Percentiles rank a stretch among this genome's conserved stretches.
Evolutionary conservation across 2,888 invertebrate species (phyloP).

Genomic region (Podabrus alpinus): DNA sequence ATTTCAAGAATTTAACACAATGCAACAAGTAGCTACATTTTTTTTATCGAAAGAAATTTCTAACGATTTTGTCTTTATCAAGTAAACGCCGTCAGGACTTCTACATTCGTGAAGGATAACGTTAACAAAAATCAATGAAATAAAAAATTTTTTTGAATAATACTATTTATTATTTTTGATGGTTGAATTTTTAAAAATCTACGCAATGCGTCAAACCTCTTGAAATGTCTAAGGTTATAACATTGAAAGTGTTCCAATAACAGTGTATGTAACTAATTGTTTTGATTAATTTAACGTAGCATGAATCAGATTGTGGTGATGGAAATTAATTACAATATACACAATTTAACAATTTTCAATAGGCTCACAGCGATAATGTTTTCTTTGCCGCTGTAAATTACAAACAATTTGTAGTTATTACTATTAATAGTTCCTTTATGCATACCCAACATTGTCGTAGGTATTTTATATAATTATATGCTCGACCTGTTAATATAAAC

Average conservation of each 20-base stretch:
- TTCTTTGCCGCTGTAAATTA: conserved; percentile 10
- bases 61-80: background rate
- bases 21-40: conserved; percentile 11
- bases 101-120: background rate
- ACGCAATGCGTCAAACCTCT: background rate
- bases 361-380: conserved; percentile 7
- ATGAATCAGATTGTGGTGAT: background rate
- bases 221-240: background rate
- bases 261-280: background rate
- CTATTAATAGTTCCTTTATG: background rate
- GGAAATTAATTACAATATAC: background rate
- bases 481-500: background rate
- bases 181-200: background rate
- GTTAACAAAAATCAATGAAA: background rate
- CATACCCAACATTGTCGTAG: background rate
- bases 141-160: background rate
- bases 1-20: background rate
- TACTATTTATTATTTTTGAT: background rate
- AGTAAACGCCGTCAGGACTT: background rate
- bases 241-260: background rate
- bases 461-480: background rate
- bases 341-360: background rate
- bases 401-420: background rate
- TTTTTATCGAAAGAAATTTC: background rate
- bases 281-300: background rate